Percentiles rank a stretch among this genome's conserved stretches.
phyloP scores from a whole-genome alignment of 2,888 invertebrate genomes.

The Orthosia incerta region DNA sequence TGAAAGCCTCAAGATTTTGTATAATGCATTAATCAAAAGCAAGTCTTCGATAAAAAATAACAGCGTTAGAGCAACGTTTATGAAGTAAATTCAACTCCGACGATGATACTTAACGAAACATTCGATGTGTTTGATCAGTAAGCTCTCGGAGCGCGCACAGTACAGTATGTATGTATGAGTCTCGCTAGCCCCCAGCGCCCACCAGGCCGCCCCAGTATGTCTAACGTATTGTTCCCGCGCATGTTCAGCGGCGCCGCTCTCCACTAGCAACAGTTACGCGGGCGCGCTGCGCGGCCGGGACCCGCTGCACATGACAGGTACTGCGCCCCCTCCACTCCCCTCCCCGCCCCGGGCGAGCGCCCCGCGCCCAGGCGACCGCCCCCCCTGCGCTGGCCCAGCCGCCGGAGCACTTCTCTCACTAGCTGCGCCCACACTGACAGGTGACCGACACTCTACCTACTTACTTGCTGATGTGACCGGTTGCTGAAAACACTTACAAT shows the following conservation, averaged over 20 bases:
- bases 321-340: slow-evolving; percentile 76
- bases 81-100: background rate
- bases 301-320: slow-evolving; percentile 97
- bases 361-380: background rate
- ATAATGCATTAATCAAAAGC: background rate
- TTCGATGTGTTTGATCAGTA: background rate
- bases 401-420: slow-evolving; percentile 25
- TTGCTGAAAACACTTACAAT: background rate
- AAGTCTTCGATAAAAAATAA: background rate
- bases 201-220: background rate
- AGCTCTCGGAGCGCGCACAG: no score
- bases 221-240: slow-evolving; percentile 72
- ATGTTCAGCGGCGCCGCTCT: slow-evolving; percentile 66
- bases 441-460: no score
- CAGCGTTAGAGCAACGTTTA: background rate
- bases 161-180: background rate
- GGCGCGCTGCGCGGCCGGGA: slow-evolving; percentile 97
- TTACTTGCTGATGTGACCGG: background rate
- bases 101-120: slow-evolving; percentile 47
- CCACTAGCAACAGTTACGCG: slow-evolving; percentile 94
- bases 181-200: no score
- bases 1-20: background rate
- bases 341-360: background rate
- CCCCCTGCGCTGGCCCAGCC: background rate
- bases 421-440: no score